These are phyloP conservation scores for Sebastes glaucus DNA, from an alignment of 2,797 vertebrate species.

Conservation along the genomic window DNA sequence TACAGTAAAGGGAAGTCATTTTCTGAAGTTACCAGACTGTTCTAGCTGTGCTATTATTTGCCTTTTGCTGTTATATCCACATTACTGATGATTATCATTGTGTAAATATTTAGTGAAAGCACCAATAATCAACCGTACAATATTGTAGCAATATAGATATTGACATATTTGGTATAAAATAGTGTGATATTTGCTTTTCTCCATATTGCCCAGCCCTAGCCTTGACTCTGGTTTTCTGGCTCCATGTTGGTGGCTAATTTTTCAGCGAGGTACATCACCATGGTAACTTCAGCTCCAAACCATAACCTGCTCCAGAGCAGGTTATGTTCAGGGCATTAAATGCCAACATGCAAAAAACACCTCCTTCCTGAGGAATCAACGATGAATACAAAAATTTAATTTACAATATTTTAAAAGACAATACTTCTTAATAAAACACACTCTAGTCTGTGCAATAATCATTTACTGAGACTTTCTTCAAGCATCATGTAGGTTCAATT, in stretches of 20 bases:
- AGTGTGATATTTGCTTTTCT: too few relatives aligned
- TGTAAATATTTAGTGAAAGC: too few relatives aligned
- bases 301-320: neutral
- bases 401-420: neutral
- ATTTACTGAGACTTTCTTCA: neutral
- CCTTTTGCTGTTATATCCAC: too few relatives aligned
- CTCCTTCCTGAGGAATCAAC: neutral
- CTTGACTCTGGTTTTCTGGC: neutral
- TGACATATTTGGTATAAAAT: too few relatives aligned
- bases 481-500: neutral
- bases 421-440: neutral
- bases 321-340: neutral
- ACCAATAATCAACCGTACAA: too few relatives aligned
- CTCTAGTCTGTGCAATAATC: neutral
- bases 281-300: neutral
- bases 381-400: accelerated
- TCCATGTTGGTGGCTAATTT: neutral
- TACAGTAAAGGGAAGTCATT: too few relatives aligned
- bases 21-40: too few relatives aligned
- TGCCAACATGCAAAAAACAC: neutral
- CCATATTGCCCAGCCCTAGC: neutral
- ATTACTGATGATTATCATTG: too few relatives aligned
- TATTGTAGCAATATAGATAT: too few relatives aligned
- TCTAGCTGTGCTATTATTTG: too few relatives aligned
- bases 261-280: neutral